phyloP scores from a whole-genome alignment of 2,113 vertebrate species.

The Python bivittatus region DNA sequence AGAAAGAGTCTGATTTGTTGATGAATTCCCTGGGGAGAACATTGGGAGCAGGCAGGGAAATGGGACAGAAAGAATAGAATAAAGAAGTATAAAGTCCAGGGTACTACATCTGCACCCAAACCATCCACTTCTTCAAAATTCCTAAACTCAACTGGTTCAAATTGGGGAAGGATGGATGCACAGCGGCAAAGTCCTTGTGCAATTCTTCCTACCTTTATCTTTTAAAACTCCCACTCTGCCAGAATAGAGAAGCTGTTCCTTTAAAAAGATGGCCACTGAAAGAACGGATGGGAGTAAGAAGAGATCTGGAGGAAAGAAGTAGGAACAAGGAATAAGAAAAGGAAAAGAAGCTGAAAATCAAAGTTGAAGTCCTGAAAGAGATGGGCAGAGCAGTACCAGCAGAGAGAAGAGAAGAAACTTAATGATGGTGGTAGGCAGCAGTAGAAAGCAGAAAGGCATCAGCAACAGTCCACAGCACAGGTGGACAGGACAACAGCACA shows the following conservation, averaged over 20 bases:
- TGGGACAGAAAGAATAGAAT: neutral
- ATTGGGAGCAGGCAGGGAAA: neutral
- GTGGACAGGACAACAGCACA: neutral
- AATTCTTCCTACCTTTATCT: neutral
- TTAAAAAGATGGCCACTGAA: neutral
- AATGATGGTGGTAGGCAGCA: neutral
- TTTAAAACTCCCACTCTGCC: neutral
- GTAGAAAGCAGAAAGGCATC: neutral
- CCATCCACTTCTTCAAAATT: neutral
- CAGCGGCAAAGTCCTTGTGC: neutral
- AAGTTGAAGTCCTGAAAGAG: neutral
- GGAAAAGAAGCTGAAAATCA: neutral
- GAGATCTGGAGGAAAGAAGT: neutral
- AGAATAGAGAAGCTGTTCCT: neutral
- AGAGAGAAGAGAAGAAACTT: neutral
- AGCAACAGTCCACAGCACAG: neutral
- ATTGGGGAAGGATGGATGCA: neutral
- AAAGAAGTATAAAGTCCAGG: neutral
- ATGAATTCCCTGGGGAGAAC: conserved; percentile 74
- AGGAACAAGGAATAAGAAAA: neutral
- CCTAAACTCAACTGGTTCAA: neutral
- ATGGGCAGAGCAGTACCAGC: neutral
- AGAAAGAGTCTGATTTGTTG: conserved; percentile 70
- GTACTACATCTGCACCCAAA: neutral
- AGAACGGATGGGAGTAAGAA: neutral